phyloP scores from a whole-genome alignment of 2,888 invertebrate species.

The Philhelius pedissequus region DNA sequence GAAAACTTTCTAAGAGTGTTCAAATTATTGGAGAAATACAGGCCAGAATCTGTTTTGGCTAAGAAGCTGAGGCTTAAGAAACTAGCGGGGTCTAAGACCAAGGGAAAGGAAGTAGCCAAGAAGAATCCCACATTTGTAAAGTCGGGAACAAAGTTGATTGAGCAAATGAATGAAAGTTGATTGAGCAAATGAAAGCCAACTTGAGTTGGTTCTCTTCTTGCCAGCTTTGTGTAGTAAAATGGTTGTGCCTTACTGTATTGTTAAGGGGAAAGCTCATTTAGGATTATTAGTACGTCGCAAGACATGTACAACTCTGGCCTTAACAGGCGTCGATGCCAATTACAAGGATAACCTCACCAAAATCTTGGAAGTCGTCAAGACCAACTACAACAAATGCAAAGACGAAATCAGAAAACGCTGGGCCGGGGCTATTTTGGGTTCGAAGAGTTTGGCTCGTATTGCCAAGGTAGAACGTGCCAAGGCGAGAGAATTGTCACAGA shows the following conservation, averaged over 20 bases:
- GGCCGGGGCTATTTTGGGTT: constrained; percentile 98
- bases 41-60: constrained; percentile 94
- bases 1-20: constrained; percentile 97
- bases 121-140: constrained; percentile 94
- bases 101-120: constrained; percentile 96
- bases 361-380: constrained; percentile 95
- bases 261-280: constrained; percentile 98
- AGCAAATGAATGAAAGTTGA: constrained; percentile 98
- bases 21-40: constrained; percentile 97
- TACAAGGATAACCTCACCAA: constrained; percentile 94
- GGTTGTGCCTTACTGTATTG: constrained; percentile 99
- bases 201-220: constrained; percentile 96
- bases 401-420: constrained; percentile 99
- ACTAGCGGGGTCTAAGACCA: constrained; percentile 92
- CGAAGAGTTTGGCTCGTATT: constrained; percentile 97
- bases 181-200: constrained; percentile 98
- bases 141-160: constrained; percentile 94
- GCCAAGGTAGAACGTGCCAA: constrained; percentile 98
- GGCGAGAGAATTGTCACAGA: constrained; percentile 96
- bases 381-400: constrained; percentile 99
- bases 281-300: constrained; percentile 97
- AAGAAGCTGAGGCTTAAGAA: constrained; percentile 95
- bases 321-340: constrained; percentile 91
- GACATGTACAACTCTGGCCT: constrained; percentile 93
- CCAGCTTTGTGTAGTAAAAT: constrained; percentile 99